Conservation (phyloP, 2,797 vertebrate genomes). For the Lepus oiostolus region DNA sequence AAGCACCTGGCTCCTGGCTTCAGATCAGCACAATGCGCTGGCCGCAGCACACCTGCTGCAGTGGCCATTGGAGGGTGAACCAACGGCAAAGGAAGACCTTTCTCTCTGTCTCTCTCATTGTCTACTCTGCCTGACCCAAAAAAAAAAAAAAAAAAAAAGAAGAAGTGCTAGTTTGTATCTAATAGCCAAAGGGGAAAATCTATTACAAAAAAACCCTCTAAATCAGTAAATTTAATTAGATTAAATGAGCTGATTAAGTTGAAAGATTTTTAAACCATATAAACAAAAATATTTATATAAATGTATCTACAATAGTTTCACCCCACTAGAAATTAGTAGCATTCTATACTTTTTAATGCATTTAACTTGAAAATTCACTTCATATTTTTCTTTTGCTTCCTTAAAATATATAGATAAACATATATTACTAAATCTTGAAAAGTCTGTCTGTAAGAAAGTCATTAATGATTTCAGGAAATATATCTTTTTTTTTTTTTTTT, state of each 20-base stretch:
- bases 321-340: neutral
- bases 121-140: too few species aligned
- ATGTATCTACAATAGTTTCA: neutral
- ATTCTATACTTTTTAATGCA: constrained; percentile 24
- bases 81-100: too few species aligned
- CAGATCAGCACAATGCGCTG: too few species aligned
- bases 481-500: neutral
- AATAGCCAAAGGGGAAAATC: neutral
- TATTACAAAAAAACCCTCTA: neutral
- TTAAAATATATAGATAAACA: constrained; percentile 43
- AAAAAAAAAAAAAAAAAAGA: too few species aligned
- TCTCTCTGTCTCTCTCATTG: too few species aligned
- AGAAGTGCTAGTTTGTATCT: constrained; percentile 8
- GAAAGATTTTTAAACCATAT: constrained; percentile 24
- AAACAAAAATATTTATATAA: constrained; percentile 28
- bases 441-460: constrained; percentile 25
- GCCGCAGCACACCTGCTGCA: too few species aligned
- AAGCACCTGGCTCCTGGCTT: too few species aligned
- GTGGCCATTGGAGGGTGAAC: too few species aligned
- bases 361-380: constrained; percentile 49
- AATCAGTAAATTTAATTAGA: constrained; percentile 37
- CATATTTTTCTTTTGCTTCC: constrained; percentile 1
- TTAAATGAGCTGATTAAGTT: constrained; percentile 32
- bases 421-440: neutral
- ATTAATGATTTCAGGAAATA: constrained; percentile 41